phyloP scores from a whole-genome alignment of 2,888 invertebrate genomes.

The Oegoconia quadripuncta region DNA sequence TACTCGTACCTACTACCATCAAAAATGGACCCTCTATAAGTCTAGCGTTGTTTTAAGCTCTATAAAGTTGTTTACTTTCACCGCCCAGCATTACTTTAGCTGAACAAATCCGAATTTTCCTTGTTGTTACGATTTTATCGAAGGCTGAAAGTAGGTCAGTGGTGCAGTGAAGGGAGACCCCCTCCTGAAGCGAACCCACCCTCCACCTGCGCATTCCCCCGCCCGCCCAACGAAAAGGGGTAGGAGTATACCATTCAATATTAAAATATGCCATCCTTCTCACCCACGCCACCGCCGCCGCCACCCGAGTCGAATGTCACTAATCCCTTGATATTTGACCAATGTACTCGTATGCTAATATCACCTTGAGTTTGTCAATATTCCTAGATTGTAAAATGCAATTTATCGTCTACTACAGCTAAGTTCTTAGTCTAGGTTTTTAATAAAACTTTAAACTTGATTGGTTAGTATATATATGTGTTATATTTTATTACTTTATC shows the following conservation, averaged over 20 bases:
- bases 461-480: too few species aligned
- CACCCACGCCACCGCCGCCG: not conserved
- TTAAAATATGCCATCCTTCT: slow-evolving; percentile 14
- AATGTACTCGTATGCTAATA: slow-evolving; percentile 1
- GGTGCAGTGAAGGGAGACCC: slow-evolving; percentile 58
- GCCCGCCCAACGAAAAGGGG: slow-evolving; percentile 13
- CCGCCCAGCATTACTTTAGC: slow-evolving; percentile 15
- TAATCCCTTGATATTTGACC: slow-evolving; percentile 6
- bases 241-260: slow-evolving; percentile 17
- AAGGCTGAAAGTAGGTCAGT: slow-evolving; percentile 64
- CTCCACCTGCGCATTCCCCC: slow-evolving; percentile 25
- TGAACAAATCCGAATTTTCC: slow-evolving; percentile 13
- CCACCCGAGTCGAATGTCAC: not conserved
- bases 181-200: slow-evolving; percentile 31
- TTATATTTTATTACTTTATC: too few species aligned
- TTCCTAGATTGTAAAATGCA: slow-evolving; percentile 1
- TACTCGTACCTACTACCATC: too few species aligned
- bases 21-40: too few species aligned
- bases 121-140: slow-evolving; percentile 20
- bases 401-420: not conserved
- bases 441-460: too few species aligned
- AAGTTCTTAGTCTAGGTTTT: too few species aligned
- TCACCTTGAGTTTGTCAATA: slow-evolving; percentile 2
- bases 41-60: too few species aligned
- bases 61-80: not conserved